These are phyloP conservation scores for Callinectes sapidus DNA, from an alignment of 2,888 invertebrate genomes.

Conservation along the genomic window DNA sequence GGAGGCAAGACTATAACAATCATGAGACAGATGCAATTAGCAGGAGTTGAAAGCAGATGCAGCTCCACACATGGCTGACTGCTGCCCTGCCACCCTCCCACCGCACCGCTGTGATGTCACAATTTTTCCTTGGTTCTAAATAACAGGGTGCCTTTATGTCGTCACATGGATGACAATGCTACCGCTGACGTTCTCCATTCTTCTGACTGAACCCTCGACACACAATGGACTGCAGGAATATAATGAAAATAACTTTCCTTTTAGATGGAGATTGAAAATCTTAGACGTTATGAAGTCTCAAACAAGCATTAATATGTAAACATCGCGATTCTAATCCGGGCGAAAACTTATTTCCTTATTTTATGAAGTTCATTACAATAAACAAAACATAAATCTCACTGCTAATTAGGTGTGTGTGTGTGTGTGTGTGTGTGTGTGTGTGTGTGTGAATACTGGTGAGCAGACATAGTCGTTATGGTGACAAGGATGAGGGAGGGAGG, in stretches of 20 bases:
- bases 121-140: neutral
- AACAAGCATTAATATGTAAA: neutral
- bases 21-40: neutral
- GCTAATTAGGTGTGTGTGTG: neutral
- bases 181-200: neutral
- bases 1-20: neutral
- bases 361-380: neutral
- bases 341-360: neutral
- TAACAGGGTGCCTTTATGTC: neutral
- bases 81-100: neutral
- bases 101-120: neutral
- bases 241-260: neutral
- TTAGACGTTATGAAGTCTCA: neutral
- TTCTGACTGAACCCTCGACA: neutral
- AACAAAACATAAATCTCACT: neutral
- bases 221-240: neutral
- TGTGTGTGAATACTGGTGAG: slow-evolving; percentile 1
- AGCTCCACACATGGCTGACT: neutral
- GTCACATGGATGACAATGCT: neutral
- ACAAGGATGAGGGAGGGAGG: neutral
- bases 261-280: neutral
- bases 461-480: neutral
- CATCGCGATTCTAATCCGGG: neutral
- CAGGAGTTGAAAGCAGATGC: neutral
- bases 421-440: slow-evolving; percentile 18